Percentiles rank a stretch among this genome's conserved stretches.
Evolutionary conservation across 1,140 invertebrate species (phyloP).

Genomic region (Camponotus vicinus): DNA sequence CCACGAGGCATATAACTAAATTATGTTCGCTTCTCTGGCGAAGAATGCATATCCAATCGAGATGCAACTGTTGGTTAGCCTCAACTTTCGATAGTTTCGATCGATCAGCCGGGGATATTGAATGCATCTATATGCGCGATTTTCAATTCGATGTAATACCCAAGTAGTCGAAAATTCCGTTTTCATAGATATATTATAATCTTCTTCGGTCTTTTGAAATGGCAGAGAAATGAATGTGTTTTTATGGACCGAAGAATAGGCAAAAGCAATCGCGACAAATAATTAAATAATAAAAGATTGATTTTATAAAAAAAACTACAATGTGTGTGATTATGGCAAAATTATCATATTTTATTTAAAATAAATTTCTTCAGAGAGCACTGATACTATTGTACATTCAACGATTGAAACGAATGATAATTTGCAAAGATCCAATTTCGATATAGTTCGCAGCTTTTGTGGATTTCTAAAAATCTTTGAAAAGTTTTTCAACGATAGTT

Average conservation of each 20-base stretch:
- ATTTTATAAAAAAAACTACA: background rate
- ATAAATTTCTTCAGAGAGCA: background rate
- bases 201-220: background rate
- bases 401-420: background rate
- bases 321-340: background rate
- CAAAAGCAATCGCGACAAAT: background rate
- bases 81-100: background rate
- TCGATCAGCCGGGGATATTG: background rate
- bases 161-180: background rate
- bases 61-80: background rate
- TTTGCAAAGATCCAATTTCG: background rate
- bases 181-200: background rate
- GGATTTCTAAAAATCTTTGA: background rate
- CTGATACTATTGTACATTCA: background rate
- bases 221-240: background rate
- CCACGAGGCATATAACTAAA: constrained; percentile 10
- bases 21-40: constrained; percentile 12
- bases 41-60: constrained; percentile 10
- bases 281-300: constrained; percentile 6
- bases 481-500: background rate
- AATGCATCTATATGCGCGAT: background rate
- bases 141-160: background rate
- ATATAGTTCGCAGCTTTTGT: background rate
- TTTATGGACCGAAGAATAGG: background rate
- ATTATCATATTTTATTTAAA: constrained; percentile 1